Conservation (phyloP, 2,113 vertebrate genomes). For the Odontophorus gujanensis region DNA sequence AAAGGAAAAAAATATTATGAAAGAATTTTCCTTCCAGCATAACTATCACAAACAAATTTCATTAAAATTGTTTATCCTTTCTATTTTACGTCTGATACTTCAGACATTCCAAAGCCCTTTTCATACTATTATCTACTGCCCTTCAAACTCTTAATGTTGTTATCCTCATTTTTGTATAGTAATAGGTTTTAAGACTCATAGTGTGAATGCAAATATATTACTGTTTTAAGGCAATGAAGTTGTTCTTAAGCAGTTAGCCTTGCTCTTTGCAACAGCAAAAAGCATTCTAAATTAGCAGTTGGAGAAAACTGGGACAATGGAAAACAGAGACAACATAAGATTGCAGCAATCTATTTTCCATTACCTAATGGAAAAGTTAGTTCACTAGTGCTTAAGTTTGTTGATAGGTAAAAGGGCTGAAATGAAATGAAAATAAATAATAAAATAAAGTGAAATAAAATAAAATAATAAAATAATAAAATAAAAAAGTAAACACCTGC, state of each 20-base stretch:
- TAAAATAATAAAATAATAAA: too few species aligned
- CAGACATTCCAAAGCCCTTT: constrained; percentile 48
- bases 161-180: constrained; percentile 67
- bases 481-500: too few species aligned
- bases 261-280: constrained; percentile 39
- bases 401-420: neutral
- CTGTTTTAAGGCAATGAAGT: constrained; percentile 67
- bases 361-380: constrained; percentile 48
- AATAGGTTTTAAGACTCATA: constrained; percentile 60
- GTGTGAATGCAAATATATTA: constrained; percentile 75
- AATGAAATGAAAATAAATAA: neutral
- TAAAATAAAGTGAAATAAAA: neutral
- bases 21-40: constrained; percentile 39
- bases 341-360: constrained; percentile 32
- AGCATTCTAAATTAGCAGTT: constrained; percentile 66
- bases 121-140: constrained; percentile 57
- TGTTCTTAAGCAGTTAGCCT: constrained; percentile 49
- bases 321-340: constrained; percentile 29
- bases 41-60: constrained; percentile 33
- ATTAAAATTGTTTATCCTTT: constrained; percentile 59
- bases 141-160: constrained; percentile 66
- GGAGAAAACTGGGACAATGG: constrained; percentile 62
- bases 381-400: constrained; percentile 26
- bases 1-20: constrained; percentile 40
- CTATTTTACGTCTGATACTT: constrained; percentile 51